Evolutionary conservation across 2,888 invertebrate species (phyloP), one percentile per base, ranked within the genome.

Genomic region (Torymus aiolomorphi): DNA sequence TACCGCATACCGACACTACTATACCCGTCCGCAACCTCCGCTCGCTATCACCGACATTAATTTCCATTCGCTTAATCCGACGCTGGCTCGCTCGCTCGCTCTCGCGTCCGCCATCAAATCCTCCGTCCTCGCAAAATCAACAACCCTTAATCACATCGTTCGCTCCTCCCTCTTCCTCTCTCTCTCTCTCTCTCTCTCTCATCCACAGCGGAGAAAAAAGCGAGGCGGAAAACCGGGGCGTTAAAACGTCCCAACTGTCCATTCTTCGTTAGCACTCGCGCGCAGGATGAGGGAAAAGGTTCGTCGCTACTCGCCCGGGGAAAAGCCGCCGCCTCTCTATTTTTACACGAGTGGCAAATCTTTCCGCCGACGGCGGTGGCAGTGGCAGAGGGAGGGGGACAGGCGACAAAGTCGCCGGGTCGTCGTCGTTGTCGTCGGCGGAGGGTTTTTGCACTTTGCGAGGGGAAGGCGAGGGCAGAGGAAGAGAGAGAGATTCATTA

Each of bases 401-500:
- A 20, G 54, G 13, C 49, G 49, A 51, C 59, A 56, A 31, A 61
- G 56, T 56, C 12, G 24, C 57, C 67, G 69, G 74, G 70, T 79
- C 31, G 31, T 31, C 31, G 31, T 31, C 8, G 31, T 31, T 3
- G 31, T 31, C 31, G 31, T 31, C 31, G 31, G 42, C 12, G 24
- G 65, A 73, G 69, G 74, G 70, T 79, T 79, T 79, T 75, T 75
- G 78, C 74, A 74, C 78, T 79, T 73, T 78, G 73, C 69, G 24
- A 66, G 18, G 59, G 75, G 57, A 54, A 42, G 16, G 61, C 0
- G 52, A 20, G 76, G 16, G 42, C 10, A 16, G 49, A 49, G 57
- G 62, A 31, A 59, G 56, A 57, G 65, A 1, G 13, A 24, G 70
- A 84, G 86, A 87, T 87, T 88, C 87, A 87, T 88, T 88, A 87